Percentiles rank a stretch among this genome's conserved stretches.
These are phyloP conservation scores for Sepiola atlantica DNA, from an alignment of 2,888 invertebrate species.

Conservation along the genomic window DNA sequence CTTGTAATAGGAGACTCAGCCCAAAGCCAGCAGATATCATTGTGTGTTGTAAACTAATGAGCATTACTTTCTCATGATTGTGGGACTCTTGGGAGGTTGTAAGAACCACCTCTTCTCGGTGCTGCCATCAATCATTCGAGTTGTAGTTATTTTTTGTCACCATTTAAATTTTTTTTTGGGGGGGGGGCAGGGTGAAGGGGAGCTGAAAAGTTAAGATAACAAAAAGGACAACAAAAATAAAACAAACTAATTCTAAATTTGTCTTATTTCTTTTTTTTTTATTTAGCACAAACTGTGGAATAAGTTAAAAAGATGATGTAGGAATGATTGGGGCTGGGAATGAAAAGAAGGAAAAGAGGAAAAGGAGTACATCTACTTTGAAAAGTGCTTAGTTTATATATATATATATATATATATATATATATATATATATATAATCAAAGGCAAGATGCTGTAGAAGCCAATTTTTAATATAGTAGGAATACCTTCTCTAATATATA, in stretches of 20 bases:
- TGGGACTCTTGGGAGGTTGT: constrained; percentile 21
- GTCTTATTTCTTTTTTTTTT: neutral
- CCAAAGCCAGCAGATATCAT: constrained; percentile 32
- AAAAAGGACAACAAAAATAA: neutral
- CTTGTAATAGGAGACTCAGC: constrained; percentile 20
- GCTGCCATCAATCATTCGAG: neutral
- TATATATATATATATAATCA: no score
- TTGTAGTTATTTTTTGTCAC: neutral
- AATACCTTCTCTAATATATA: neutral
- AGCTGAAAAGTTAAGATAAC: neutral
- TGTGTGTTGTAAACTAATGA: constrained; percentile 32
- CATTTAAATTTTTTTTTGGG: neutral
- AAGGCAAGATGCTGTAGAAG: no score
- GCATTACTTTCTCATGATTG: constrained; percentile 20
- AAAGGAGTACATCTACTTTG: neutral
- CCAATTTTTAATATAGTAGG: neutral
- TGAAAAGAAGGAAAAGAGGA: neutral
- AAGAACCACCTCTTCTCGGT: neutral
- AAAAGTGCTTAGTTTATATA: no score
- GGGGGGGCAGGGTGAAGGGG: no score
- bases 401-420: no score
- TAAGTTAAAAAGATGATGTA: neutral
- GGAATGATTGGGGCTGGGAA: neutral
- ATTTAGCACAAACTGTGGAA: neutral
- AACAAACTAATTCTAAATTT: neutral